Evolutionary conservation across 2,113 vertebrate genomes (phyloP).

Genomic region (Echinops telfairi): DNA sequence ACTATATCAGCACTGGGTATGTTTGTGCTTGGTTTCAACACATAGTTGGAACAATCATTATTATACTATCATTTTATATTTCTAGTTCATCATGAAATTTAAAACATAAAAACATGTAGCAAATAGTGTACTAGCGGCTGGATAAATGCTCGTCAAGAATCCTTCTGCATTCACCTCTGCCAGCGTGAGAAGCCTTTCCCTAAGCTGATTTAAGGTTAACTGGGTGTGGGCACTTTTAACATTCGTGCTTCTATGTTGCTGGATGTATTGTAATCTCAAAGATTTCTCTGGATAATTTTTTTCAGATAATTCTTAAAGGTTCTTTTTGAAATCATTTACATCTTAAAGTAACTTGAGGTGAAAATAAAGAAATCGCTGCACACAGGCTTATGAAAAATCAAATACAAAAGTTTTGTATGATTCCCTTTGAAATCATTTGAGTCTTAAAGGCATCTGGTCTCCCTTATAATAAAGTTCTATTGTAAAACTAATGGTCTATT

Average conservation of each 20-base stretch:
- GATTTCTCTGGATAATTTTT: not conserved
- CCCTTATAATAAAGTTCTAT: not conserved
- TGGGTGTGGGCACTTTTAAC: not conserved
- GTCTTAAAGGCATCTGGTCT: not conserved
- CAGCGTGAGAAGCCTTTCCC: slow-evolving; percentile 15
- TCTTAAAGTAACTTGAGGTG: slow-evolving; percentile 28
- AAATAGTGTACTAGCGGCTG: not conserved
- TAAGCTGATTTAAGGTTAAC: not conserved
- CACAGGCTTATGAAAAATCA: not conserved
- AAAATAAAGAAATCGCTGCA: not conserved
- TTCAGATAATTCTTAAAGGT: not conserved
- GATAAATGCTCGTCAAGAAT: not conserved
- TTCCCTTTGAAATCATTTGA: not conserved
- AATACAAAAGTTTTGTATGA: not conserved
- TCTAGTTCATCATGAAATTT: not conserved
- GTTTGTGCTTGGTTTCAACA: not conserved
- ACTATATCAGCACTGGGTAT: not conserved
- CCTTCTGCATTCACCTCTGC: not conserved
- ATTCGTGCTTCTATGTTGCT: not conserved
- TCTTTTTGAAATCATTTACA: not conserved
- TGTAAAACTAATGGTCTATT: not conserved
- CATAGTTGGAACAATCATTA: not conserved
- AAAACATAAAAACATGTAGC: not conserved
- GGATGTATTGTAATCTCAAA: not conserved
- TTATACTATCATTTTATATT: not conserved